Evolutionary conservation across 2,797 vertebrate genomes (phyloP).

Genomic region (Luscinia megarhynchos): DNA sequence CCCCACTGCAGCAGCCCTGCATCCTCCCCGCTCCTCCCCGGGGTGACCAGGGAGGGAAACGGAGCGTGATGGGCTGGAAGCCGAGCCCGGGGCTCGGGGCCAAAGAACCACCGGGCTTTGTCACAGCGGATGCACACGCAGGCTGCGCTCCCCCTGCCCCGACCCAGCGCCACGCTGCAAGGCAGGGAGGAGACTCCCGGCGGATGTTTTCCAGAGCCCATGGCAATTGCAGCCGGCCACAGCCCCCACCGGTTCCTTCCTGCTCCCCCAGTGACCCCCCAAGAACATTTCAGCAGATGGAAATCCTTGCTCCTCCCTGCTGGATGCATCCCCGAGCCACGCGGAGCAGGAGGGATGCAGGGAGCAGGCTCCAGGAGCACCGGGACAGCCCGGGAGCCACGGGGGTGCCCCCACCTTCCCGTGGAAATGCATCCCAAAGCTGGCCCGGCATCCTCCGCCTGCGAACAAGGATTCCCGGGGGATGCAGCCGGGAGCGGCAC

Average conservation of each 20-base stretch:
- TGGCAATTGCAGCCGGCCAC: background rate
- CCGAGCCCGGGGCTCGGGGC: background rate
- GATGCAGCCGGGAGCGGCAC: background rate
- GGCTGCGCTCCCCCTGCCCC: background rate
- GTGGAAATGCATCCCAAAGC: background rate
- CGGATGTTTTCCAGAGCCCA: background rate
- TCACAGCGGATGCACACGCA: background rate
- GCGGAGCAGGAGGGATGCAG: background rate
- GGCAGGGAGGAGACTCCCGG: background rate
- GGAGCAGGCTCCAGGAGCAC: background rate
- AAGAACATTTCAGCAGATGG: background rate
- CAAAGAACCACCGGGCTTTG: background rate
- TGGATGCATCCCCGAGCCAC: accelerated
- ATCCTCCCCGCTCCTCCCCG: background rate
- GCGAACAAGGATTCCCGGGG: background rate
- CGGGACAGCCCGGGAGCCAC: background rate
- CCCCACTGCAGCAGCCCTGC: background rate
- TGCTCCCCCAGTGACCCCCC: accelerated
- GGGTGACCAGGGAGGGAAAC: background rate
- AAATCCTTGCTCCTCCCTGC: background rate
- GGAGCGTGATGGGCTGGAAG: slow-evolving; percentile 1
- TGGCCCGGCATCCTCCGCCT: background rate
- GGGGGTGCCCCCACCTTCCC: background rate
- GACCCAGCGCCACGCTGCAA: background rate
- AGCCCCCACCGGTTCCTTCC: slow-evolving; percentile 2